Evolutionary conservation across 2,113 vertebrate genomes (phyloP).

Genomic region (Cyprinodon variegatus): DNA sequence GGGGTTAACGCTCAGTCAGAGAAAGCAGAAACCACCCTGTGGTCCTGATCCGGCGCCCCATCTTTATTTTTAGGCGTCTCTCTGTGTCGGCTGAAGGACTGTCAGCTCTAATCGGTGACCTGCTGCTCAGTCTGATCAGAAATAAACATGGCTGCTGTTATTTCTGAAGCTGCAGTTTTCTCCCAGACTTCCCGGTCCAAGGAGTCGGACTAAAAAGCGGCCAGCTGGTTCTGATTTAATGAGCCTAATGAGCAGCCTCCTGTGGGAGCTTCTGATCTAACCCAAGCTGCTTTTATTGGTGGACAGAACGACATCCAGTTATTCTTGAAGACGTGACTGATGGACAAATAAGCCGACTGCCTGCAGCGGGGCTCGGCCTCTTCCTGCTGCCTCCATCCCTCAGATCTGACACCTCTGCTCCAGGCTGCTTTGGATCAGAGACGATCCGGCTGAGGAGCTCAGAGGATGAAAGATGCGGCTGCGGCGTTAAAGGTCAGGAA

Average conservation of each 20-base stretch:
- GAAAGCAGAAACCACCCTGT: not conserved
- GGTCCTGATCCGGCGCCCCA: no score
- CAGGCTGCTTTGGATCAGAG: no score
- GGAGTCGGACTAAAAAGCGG: not conserved
- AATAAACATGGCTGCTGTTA: not conserved
- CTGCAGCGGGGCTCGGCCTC: not conserved
- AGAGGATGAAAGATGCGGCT: conserved; percentile 3
- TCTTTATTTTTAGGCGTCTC: no score
- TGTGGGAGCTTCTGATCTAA: conserved; percentile 1
- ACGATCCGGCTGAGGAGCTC: not conserved
- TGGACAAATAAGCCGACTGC: not conserved
- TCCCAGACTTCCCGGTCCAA: not conserved
- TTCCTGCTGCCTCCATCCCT: not conserved
- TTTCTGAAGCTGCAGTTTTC: not conserved
- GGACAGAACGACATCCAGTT: not conserved
- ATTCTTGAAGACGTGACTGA: not conserved
- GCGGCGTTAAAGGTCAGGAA: not conserved
- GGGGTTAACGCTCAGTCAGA: not conserved
- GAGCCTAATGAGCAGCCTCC: conserved; percentile 2
- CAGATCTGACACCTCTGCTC: not conserved
- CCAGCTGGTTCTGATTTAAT: not conserved
- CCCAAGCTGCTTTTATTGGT: conserved; percentile 1
- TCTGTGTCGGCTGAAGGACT: no score
- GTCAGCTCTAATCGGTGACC: no score
- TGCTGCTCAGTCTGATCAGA: not conserved